Percentiles rank a stretch among this genome's conserved stretches.
phyloP scores from a whole-genome alignment of 1,140 invertebrate genomes.

The Lerema accius region DNA sequence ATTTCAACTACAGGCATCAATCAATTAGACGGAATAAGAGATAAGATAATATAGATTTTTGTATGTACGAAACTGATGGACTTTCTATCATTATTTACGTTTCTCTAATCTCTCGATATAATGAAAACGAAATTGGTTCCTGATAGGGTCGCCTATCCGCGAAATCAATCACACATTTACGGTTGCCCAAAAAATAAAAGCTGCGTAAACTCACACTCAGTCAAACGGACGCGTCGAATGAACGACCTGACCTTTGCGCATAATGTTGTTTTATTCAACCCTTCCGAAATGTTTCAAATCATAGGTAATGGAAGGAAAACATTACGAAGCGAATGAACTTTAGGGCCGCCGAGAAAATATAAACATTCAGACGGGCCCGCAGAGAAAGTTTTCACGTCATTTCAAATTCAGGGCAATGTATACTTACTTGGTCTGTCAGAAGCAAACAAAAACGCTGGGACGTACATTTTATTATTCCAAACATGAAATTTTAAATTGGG shows the following conservation, averaged over 20 bases:
- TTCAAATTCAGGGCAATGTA: slow-evolving; percentile 30
- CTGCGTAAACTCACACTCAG: slow-evolving; percentile 25
- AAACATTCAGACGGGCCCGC: slow-evolving; percentile 35
- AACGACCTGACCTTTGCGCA: slow-evolving; percentile 26
- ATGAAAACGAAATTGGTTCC: slow-evolving; percentile 23
- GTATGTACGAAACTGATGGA: background rate
- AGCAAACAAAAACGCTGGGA: background rate
- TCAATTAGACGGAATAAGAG: too few relatives aligned
- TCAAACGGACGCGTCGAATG: slow-evolving; percentile 10
- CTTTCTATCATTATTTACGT: slow-evolving; percentile 1
- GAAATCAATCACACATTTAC: slow-evolving; percentile 27
- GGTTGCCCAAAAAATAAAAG: slow-evolving; percentile 25
- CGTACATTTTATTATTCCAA: slow-evolving; percentile 9
- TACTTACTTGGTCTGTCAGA: slow-evolving; percentile 1
- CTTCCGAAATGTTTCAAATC: slow-evolving; percentile 50
- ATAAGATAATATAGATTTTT: too few relatives aligned
- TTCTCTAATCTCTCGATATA: background rate
- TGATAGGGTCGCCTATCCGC: slow-evolving; percentile 2
- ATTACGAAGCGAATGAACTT: slow-evolving; percentile 50
- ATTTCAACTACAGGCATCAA: too few relatives aligned
- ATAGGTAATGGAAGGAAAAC: slow-evolving; percentile 63
- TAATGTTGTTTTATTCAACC: slow-evolving; percentile 58
- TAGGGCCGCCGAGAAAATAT: slow-evolving; percentile 40
- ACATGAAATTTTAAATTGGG: background rate
- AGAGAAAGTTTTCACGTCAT: slow-evolving; percentile 28